Conservation (phyloP, 1,140 invertebrate species). For the Caenorhabditis elegans region WBcel235 BX284605.5:2495501-2496000, state of each 20-base stretch:
- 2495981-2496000: no score
- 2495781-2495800: constrained; percentile 51
- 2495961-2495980: no score
- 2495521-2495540: constrained; percentile 14
- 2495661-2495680: constrained; percentile 32
- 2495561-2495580: constrained; percentile 40
- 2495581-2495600: constrained; percentile 34
- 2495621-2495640: constrained; percentile 35
- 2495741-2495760: constrained; percentile 55
- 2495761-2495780: constrained; percentile 48
- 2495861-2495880: constrained; percentile 42
- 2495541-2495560: constrained; percentile 12
- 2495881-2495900: no score
- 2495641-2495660: constrained; percentile 39
- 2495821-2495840: constrained; percentile 45
- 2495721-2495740: constrained; percentile 13
- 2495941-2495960: no score
- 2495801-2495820: constrained; percentile 48
- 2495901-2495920: no score
- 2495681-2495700: neutral
- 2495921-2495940: no score
- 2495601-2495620: constrained; percentile 37
- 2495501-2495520: constrained; percentile 42
- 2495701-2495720: neutral
- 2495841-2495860: constrained; percentile 55